Conservation (phyloP, 2,797 vertebrate species). For the Hybognathus amarus region DNA sequence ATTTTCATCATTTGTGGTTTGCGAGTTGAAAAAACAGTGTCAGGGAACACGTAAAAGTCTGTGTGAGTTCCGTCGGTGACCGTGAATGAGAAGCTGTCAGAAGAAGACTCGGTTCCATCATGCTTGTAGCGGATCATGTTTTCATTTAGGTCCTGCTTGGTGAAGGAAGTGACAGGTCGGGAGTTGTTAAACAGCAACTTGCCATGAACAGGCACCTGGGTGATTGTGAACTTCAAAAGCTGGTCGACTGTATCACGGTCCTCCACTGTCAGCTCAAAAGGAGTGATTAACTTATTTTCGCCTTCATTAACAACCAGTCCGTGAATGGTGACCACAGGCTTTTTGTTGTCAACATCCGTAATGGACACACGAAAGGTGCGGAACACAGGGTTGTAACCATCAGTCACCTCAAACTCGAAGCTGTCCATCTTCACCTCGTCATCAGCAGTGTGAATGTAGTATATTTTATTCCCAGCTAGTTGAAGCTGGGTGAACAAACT, state of each 20-base stretch:
- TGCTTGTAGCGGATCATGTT: slow-evolving; percentile 96
- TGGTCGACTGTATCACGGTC: slow-evolving; percentile 91
- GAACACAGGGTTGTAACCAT: slow-evolving; percentile 94
- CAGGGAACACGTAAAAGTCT: slow-evolving; percentile 94
- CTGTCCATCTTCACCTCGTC: slow-evolving; percentile 98
- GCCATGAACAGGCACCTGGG: slow-evolving; percentile 89
- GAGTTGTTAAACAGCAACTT: slow-evolving; percentile 89
- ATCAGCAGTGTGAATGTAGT: slow-evolving; percentile 93
- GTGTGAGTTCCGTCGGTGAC: slow-evolving; percentile 94
- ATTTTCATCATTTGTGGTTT: slow-evolving; percentile 92
- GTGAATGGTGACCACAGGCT: slow-evolving; percentile 90
- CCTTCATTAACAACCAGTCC: slow-evolving; percentile 85
- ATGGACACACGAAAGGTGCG: slow-evolving; percentile 96
- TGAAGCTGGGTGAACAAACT: slow-evolving; percentile 92
- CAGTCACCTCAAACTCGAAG: slow-evolving; percentile 97
- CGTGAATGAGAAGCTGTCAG: slow-evolving; percentile 94
- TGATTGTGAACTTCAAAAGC: slow-evolving; percentile 87
- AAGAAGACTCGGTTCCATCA: slow-evolving; percentile 86
- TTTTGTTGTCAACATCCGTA: slow-evolving; percentile 94
- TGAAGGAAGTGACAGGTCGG: slow-evolving; percentile 82
- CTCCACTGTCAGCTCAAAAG: slow-evolving; percentile 93
- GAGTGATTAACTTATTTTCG: slow-evolving; percentile 91
- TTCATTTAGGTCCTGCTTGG: slow-evolving; percentile 95
- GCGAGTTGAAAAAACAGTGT: slow-evolving; percentile 89
- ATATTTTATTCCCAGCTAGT: slow-evolving; percentile 94